phyloP scores from a whole-genome alignment of 2,797 vertebrate genomes.

The Percopsis omiscomaycus region DNA sequence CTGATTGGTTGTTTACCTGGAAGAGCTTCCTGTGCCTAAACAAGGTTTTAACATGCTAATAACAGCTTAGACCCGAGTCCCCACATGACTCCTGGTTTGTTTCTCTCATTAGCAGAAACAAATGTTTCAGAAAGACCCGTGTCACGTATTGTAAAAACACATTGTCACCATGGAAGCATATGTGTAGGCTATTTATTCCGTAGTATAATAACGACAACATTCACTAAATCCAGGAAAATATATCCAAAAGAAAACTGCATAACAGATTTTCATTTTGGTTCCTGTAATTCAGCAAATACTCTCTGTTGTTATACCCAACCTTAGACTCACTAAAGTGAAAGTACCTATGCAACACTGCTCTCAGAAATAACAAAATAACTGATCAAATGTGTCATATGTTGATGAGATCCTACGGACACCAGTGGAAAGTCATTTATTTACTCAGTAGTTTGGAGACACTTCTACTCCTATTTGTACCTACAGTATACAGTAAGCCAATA shows the following conservation, averaged over 20 bases:
- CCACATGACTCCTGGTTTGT: conserved; percentile 23
- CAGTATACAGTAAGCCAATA: conserved; percentile 40
- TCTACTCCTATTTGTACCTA: conserved; percentile 36
- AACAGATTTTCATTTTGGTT: too few relatives aligned
- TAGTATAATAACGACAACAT: too few relatives aligned
- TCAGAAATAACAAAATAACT: conserved; percentile 12
- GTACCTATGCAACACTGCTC: conserved; percentile 1
- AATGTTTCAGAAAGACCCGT: neutral
- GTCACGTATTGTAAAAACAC: too few relatives aligned
- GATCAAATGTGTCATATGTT: conserved; percentile 14
- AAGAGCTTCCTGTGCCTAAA: conserved; percentile 57
- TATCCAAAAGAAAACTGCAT: too few relatives aligned
- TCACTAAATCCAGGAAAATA: too few relatives aligned
- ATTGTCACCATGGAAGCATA: too few relatives aligned
- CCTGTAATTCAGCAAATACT: conserved; percentile 4
- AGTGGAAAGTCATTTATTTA: conserved; percentile 40
- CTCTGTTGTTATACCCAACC: conserved; percentile 9
- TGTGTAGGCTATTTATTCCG: too few relatives aligned
- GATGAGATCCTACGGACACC: conserved; percentile 28
- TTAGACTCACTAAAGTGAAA: conserved; percentile 14
- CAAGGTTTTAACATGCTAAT: conserved; percentile 21
- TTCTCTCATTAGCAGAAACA: too few relatives aligned
- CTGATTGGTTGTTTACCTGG: conserved; percentile 65
- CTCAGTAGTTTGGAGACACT: conserved; percentile 27
- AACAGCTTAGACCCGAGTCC: conserved; percentile 39